These are phyloP conservation scores for Vicugna pacos DNA, from an alignment of 2,113 vertebrate genomes.

Conservation along the genomic window DNA sequence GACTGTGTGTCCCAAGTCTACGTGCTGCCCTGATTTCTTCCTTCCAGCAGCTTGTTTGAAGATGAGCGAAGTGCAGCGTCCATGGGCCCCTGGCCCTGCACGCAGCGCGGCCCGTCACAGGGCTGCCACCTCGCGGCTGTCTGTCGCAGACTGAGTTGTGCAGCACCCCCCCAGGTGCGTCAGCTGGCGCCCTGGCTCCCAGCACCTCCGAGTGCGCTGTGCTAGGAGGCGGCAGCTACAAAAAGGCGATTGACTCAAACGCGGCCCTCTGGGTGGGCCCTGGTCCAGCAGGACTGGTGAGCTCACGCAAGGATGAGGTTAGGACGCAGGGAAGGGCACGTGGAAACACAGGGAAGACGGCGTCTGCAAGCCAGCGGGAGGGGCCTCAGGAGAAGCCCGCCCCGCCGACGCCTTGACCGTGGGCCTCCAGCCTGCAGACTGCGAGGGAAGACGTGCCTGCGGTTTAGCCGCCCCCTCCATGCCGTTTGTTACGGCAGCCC, in stretches of 20 bases:
- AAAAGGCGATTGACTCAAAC: neutral
- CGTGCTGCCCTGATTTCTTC: neutral
- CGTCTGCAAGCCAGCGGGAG: neutral
- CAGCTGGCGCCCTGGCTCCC: neutral
- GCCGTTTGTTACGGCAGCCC: neutral
- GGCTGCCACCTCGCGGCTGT: rapidly evolving
- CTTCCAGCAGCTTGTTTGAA: neutral
- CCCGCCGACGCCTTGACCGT: neutral
- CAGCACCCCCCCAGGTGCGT: neutral
- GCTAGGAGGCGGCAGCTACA: neutral
- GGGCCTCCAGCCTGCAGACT: neutral
- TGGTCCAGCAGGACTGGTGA: neutral
- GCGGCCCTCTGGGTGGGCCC: neutral
- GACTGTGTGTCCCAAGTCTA: neutral
- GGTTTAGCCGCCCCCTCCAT: no score
- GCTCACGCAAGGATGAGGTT: neutral
- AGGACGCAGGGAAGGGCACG: neutral
- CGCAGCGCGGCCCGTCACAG: no score
- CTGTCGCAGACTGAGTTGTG: neutral
- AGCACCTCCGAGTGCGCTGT: neutral
- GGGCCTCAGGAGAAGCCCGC: neutral
- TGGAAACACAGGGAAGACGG: rapidly evolving
- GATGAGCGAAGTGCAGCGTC: neutral
- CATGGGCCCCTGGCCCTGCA: neutral
- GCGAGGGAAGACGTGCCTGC: neutral